Evolutionary conservation across 2,888 invertebrate genomes (phyloP), one percentile per base, ranked within the genome.

Genomic region (Baccha elongata): DNA sequence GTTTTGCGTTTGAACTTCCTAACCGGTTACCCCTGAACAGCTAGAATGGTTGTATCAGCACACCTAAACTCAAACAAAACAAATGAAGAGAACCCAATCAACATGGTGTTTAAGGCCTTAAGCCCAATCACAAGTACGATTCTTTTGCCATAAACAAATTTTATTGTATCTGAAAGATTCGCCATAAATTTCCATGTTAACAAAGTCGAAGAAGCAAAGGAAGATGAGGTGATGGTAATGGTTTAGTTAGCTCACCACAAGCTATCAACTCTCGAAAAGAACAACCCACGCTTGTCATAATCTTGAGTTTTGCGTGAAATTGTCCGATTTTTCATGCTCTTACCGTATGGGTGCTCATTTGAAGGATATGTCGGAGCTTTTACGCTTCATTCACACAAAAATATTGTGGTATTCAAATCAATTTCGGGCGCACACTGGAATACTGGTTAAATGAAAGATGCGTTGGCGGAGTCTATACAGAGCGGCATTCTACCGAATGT

Each of bases 201-300:
- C 53, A 37, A 17, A 32, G 21, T 15, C 42, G 42, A 35, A 58
- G 26, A 37, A 40, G 23, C 15, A 37, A 15, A 17, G 11, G 40
- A 7, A 19, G 73, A 52, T 37, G 44, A 2, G n/a, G 19, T 8
- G 71, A 46, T 53, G 68, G 52, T 29, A 42, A 42, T n/a, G n/a
- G n/a, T n/a, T n/a, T n/a, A n/a, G n/a, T n/a, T n/a, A 26, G 60
- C 8, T 8, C 29, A 7, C 29, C 29, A 4, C 23, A 23, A 23
- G 23, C 23, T 3, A 23, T 4, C 23, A 23, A 3, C 23, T 4
- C 23, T 23, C 23, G 23, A 23, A 32, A 32, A 29, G 42, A 23
- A 32, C 55, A 64, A 8, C 76, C 76, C 71, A 76, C 76, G 76
- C 76, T 76, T 83, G 76, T 76, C 81, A 83, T 83, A 83, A 83